Evolutionary conservation across 2,797 vertebrate species (phyloP).

Genomic region (Eleutherodactylus coqui): DNA sequence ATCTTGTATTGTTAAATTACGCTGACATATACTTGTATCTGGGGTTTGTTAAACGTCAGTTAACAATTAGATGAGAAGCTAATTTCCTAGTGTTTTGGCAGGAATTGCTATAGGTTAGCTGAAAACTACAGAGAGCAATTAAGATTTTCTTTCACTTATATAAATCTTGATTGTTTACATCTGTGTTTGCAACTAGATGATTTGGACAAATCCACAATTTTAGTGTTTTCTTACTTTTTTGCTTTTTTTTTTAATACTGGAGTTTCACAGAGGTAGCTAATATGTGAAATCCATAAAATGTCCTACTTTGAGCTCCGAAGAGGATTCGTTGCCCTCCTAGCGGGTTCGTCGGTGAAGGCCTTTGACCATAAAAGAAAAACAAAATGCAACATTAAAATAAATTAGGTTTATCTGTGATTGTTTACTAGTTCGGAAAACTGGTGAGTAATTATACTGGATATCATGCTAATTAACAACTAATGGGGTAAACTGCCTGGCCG

Average conservation of each 20-base stretch:
- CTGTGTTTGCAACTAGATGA: conserved; percentile 15
- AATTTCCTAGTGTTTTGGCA: conserved; percentile 43
- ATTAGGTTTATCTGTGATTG: not conserved
- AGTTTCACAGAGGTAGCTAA: not conserved
- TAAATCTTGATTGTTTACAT: conserved; percentile 31
- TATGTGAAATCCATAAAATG: not conserved
- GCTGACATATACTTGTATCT: conserved; percentile 42
- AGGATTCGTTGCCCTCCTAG: not conserved
- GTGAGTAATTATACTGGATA: not conserved
- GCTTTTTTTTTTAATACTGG: too few relatives aligned
- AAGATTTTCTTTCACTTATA: not conserved
- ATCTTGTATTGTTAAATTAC: conserved; percentile 48
- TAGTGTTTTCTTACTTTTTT: not conserved
- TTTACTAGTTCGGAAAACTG: not conserved
- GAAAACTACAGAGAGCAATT: conserved; percentile 29
- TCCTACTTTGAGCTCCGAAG: not conserved
- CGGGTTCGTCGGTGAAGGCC: not conserved
- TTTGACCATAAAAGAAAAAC: not conserved
- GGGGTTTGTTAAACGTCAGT: conserved; percentile 51
- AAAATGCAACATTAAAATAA: not conserved
- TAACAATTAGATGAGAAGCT: conserved; percentile 16
- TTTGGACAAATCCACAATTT: conserved; percentile 2
- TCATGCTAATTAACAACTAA: not conserved
- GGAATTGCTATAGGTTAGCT: conserved; percentile 17
- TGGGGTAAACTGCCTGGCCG: not conserved